Conservation (phyloP, 2,797 vertebrate species). For the Crocodylus rhombifer region DNA sequence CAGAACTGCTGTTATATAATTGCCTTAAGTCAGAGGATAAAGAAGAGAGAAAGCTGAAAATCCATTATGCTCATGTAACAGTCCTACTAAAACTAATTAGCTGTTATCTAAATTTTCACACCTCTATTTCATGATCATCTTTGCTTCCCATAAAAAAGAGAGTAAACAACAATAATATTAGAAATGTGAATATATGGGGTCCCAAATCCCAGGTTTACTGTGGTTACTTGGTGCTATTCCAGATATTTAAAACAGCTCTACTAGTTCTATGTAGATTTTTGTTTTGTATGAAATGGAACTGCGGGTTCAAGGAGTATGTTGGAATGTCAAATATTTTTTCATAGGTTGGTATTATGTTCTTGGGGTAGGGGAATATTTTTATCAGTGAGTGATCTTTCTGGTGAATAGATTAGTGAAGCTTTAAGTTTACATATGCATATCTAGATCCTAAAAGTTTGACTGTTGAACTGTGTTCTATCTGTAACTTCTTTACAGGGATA, state of each 20-base stretch:
- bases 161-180: constrained; percentile 59
- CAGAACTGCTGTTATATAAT: constrained; percentile 74
- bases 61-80: constrained; percentile 76
- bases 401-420: background rate
- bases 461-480: background rate
- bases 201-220: background rate
- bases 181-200: background rate
- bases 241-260: background rate
- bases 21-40: constrained; percentile 77
- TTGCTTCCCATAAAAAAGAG: constrained; percentile 67
- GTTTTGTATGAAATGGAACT: background rate
- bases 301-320: too few species aligned
- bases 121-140: constrained; percentile 76
- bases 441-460: background rate
- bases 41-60: constrained; percentile 78
- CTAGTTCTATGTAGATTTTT: background rate
- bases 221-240: accelerated
- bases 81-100: constrained; percentile 82
- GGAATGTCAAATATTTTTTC: background rate
- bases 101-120: constrained; percentile 83
- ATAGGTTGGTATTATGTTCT: background rate
- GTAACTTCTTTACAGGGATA: background rate
- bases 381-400: background rate
- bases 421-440: background rate
- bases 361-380: background rate